These are phyloP conservation scores for Drosophila carrolli DNA, from an alignment of 1,140 invertebrate species.

Conservation along the genomic window DNA sequence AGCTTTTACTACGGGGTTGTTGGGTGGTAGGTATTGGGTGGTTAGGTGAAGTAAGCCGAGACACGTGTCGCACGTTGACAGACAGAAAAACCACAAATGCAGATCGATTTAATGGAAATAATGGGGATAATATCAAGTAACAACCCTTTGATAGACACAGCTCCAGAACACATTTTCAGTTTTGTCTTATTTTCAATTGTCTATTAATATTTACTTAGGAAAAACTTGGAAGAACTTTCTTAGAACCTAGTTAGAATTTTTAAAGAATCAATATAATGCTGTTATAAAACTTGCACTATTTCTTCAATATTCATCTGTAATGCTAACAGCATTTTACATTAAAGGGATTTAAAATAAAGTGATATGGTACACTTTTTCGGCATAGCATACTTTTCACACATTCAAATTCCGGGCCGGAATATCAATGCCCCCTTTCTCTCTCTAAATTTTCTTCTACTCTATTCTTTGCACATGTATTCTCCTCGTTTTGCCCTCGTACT, in stretches of 20 bases:
- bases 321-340: no score
- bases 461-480: not conserved
- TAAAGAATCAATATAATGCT: no score
- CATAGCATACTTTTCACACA: not conserved
- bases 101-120: conserved; percentile 4
- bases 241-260: no score
- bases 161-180: not conserved
- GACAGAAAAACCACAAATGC: conserved; percentile 17
- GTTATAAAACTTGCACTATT: no score
- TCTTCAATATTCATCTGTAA: no score
- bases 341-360: no score
- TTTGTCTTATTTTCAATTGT: no score
- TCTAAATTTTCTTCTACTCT: not conserved
- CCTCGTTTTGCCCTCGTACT: not conserved
- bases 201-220: no score
- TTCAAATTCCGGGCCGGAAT: not conserved
- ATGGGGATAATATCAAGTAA: not conserved
- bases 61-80: conserved; percentile 26
- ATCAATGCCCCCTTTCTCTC: not conserved
- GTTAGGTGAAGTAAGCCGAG: conserved; percentile 9
- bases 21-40: not conserved
- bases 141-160: not conserved
- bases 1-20: conserved; percentile 2
- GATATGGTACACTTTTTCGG: no score
- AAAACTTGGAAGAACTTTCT: no score